A percentile compares a stretch with the other conserved stretches of the same genome.
Conservation (phyloP, 2,113 vertebrate genomes). For the Baryphthengus martii region DNA sequence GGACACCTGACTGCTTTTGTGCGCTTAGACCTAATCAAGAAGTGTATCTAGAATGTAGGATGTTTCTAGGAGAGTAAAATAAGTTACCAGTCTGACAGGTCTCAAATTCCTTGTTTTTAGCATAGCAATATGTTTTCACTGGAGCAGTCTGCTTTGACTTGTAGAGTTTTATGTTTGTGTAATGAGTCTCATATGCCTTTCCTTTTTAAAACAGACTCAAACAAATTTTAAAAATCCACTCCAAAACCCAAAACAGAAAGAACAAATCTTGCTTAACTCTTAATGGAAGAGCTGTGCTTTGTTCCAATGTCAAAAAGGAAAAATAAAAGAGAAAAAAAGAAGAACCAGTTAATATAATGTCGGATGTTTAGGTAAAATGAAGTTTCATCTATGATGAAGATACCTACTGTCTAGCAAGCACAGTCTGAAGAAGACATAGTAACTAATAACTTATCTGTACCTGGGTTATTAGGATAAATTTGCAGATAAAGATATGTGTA, state of each 20-base stretch:
- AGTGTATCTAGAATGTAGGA: neutral
- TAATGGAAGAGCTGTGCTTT: neutral
- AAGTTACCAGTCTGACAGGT: neutral
- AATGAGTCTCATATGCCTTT: neutral
- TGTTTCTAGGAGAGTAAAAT: neutral
- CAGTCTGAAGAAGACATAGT: conserved; percentile 32
- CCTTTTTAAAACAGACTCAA: neutral
- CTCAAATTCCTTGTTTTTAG: neutral
- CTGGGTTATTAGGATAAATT: conserved; percentile 66
- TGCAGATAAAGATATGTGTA: conserved; percentile 20
- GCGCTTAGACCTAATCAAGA: neutral
- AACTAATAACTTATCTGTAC: conserved; percentile 50
- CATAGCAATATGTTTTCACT: neutral
- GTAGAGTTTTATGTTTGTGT: neutral
- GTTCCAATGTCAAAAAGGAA: neutral
- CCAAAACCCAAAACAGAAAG: neutral
- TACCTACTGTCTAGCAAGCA: neutral
- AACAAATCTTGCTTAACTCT: neutral
- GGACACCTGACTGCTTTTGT: neutral
- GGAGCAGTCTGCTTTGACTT: neutral
- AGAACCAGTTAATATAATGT: neutral
- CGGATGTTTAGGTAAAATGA: conserved; percentile 24
- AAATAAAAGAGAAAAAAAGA: neutral
- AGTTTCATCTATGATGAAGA: conserved; percentile 14
- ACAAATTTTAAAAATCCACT: neutral